Percentiles rank a stretch among this genome's conserved stretches.
Conservation (phyloP, 2,888 invertebrate species). For the Nemotelus nigrinus region DNA sequence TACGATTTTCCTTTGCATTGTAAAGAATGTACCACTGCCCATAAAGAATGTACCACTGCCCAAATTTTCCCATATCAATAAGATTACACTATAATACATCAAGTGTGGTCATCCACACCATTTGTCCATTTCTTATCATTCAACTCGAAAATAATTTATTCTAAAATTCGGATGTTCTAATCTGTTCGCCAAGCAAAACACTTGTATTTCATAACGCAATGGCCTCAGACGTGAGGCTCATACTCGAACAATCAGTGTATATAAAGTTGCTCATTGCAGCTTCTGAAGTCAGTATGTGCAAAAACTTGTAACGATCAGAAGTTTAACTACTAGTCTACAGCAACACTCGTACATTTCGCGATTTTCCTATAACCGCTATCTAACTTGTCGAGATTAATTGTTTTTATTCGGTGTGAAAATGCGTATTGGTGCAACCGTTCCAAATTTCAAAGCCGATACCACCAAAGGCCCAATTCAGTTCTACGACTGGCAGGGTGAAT, state of each 20-base stretch:
- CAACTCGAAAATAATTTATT: no score
- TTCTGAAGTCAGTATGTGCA: neutral
- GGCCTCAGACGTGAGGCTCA: slow-evolving; percentile 19
- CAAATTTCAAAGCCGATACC: slow-evolving; percentile 79
- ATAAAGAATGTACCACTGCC: no score
- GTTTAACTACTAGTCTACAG: neutral
- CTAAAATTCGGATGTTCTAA: no score
- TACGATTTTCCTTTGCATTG: no score
- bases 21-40: no score
- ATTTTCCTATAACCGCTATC: no score
- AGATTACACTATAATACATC: no score
- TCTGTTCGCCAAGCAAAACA: no score
- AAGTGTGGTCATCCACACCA: no score
- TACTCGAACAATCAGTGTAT: neutral
- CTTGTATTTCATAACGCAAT: slow-evolving; percentile 14
- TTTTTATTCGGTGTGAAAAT: slow-evolving; percentile 59
- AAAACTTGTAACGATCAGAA: neutral
- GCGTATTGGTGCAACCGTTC: slow-evolving; percentile 78
- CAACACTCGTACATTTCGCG: neutral
- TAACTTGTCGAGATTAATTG: neutral
- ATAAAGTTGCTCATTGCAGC: slow-evolving; percentile 16
- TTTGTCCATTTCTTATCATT: no score
- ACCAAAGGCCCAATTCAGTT: slow-evolving; percentile 79
- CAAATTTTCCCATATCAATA: no score
- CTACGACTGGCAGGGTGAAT: slow-evolving; percentile 80